Evolutionary conservation across 2,888 invertebrate genomes (phyloP).

Genomic region (Apodemia zela): DNA sequence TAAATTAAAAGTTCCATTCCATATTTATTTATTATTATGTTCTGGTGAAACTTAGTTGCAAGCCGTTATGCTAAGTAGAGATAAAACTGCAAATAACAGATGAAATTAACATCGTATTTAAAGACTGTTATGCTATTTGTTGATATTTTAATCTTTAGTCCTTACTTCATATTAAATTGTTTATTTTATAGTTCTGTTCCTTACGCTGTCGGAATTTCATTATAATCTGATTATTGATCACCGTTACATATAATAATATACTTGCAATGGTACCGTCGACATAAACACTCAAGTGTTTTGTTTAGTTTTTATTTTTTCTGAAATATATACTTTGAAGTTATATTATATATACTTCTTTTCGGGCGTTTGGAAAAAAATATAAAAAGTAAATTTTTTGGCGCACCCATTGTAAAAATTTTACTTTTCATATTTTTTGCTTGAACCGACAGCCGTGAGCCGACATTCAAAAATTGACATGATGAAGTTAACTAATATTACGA

Average conservation of each 20-base stretch:
- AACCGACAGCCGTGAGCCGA: too few relatives aligned
- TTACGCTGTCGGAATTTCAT: constrained; percentile 1
- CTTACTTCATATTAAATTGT: constrained; percentile 1
- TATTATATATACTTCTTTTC: too few relatives aligned
- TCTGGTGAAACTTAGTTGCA: constrained; percentile 11
- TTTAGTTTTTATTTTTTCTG: too few relatives aligned
- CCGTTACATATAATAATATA: background rate
- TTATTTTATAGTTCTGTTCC: background rate
- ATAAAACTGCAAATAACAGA: background rate
- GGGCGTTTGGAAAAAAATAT: too few relatives aligned
- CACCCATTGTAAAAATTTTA: too few relatives aligned
- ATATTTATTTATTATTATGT: constrained; percentile 7
- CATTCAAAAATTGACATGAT: too few relatives aligned
- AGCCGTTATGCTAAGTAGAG: constrained; percentile 3
- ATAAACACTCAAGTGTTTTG: too few relatives aligned
- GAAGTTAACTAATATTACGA: too few relatives aligned
- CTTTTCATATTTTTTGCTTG: too few relatives aligned
- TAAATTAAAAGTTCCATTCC: background rate
- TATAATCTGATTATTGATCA: background rate
- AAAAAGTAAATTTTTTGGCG: too few relatives aligned
- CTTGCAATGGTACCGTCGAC: background rate
- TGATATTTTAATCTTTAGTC: constrained; percentile 9
- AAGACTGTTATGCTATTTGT: constrained; percentile 1
- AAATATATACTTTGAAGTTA: too few relatives aligned
- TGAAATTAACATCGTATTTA: constrained; percentile 5